Evolutionary conservation across 2,113 vertebrate genomes (phyloP).

Genomic region (Rostratula benghalensis): DNA sequence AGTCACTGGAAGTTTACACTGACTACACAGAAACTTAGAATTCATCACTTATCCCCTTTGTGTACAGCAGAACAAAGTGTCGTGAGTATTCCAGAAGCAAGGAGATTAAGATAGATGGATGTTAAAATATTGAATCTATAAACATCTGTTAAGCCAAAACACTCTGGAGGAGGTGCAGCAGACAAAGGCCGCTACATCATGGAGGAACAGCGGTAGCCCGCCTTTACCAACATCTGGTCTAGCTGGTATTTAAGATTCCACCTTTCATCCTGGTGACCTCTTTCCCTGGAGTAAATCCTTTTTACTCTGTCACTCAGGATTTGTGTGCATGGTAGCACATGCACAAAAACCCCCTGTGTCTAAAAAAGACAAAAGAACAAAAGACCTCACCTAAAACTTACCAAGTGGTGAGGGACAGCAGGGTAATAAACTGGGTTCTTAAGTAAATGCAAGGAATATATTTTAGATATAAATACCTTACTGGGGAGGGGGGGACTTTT

Average conservation of each 20-base stretch:
- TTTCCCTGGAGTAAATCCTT: conserved; percentile 17
- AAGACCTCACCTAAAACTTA: background rate
- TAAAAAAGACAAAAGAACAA: background rate
- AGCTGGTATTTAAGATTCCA: conserved; percentile 29
- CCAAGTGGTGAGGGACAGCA: background rate
- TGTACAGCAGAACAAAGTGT: background rate
- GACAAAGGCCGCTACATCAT: background rate
- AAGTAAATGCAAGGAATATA: background rate
- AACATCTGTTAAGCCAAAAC: conserved; percentile 58
- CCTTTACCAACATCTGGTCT: conserved; percentile 41
- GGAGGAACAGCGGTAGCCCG: conserved; percentile 22
- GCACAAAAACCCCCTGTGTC: background rate
- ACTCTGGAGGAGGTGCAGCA: conserved; percentile 25
- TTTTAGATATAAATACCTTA: background rate
- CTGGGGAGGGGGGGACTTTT: background rate
- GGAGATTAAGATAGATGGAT: conserved; percentile 52
- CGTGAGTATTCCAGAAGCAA: background rate
- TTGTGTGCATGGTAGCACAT: background rate
- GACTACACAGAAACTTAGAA: background rate
- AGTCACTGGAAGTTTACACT: background rate
- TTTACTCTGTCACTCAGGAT: background rate
- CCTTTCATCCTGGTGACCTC: conserved; percentile 27
- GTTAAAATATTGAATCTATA: conserved; percentile 36
- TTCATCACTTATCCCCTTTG: background rate
- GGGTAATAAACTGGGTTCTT: background rate